phyloP scores from a whole-genome alignment of 2,888 invertebrate genomes.

The Timandra comae region DNA sequence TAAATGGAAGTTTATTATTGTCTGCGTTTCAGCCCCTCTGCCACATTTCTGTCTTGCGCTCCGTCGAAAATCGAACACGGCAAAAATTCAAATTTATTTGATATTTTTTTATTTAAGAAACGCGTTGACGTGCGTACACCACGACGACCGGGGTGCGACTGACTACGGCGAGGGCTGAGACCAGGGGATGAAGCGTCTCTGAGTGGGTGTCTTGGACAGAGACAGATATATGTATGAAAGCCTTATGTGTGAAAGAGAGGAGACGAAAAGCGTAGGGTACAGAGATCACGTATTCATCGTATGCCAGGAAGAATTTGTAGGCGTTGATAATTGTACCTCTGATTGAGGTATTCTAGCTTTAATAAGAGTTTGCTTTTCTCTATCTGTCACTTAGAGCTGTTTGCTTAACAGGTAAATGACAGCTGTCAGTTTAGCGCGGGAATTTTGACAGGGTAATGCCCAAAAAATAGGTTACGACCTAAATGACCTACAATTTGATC shows the following conservation, averaged over 20 bases:
- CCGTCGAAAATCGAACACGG: conserved; percentile 6
- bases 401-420: background rate
- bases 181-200: conserved; percentile 51
- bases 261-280: conserved; percentile 34
- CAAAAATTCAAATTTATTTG: conserved; percentile 3
- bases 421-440: background rate
- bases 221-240: conserved; percentile 24
- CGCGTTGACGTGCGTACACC: conserved; percentile 23
- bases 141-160: conserved; percentile 44
- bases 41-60: background rate
- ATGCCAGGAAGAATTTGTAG: conserved; percentile 61
- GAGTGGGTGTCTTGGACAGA: conserved; percentile 59
- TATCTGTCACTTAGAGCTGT: conserved; percentile 6
- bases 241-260: conserved; percentile 25
- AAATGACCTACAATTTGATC: conserved; percentile 4
- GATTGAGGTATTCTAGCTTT: conserved; percentile 59
- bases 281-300: conserved; percentile 46
- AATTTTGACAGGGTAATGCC: background rate
- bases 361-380: conserved; percentile 35
- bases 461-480: conserved; percentile 3
- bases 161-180: conserved; percentile 62
- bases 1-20: no score
- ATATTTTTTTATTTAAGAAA: background rate
- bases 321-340: conserved; percentile 58
- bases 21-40: no score